Evolutionary conservation across 2,113 vertebrate species (phyloP).

Genomic region (Sylvicapra grimmia): DNA sequence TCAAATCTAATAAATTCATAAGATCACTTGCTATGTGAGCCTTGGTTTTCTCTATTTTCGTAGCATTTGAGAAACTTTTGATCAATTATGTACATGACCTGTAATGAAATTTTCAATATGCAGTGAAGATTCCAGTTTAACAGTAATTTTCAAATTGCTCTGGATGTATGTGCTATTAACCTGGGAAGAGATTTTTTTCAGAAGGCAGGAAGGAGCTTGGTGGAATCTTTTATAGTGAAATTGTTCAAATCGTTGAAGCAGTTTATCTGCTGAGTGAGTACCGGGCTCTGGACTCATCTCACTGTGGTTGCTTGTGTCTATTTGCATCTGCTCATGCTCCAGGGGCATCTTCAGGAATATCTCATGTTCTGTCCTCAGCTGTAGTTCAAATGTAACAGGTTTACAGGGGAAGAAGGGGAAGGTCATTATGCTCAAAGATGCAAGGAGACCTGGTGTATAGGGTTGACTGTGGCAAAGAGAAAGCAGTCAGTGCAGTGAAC

Average conservation of each 20-base stretch:
- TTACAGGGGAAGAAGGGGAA: neutral
- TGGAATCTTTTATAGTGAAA: neutral
- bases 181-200: neutral
- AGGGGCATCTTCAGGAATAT: neutral
- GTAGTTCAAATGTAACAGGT: neutral
- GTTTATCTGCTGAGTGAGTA: neutral
- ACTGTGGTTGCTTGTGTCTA: neutral
- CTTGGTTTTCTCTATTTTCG: slow-evolving; percentile 33
- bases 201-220: neutral
- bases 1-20: slow-evolving; percentile 14
- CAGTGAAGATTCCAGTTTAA: neutral
- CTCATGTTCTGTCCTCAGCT: neutral
- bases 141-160: slow-evolving; percentile 9
- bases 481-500: neutral
- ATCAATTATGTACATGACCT: slow-evolving; percentile 35
- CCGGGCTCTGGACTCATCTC: neutral
- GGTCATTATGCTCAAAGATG: neutral
- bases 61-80: slow-evolving; percentile 23
- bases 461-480: neutral
- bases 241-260: neutral
- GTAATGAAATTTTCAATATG: slow-evolving; percentile 41
- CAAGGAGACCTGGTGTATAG: neutral
- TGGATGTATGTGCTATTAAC: neutral
- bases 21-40: neutral
- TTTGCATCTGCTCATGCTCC: neutral